Conservation (phyloP, 2,113 vertebrate genomes). For the Otus sunia region DNA sequence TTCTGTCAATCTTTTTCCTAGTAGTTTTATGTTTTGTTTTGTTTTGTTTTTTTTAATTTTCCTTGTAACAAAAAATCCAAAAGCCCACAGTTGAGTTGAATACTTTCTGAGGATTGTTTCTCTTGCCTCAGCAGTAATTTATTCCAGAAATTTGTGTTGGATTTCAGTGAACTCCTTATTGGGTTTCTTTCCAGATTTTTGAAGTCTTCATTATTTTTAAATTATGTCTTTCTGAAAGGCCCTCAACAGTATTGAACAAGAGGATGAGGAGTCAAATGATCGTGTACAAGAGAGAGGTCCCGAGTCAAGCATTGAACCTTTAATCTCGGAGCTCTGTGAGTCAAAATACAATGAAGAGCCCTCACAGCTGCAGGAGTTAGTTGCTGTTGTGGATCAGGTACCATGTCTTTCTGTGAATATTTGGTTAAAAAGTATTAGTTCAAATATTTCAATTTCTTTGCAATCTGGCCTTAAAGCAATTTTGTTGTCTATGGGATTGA, state of each 20-base stretch:
- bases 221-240: conserved; percentile 71
- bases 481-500: background rate
- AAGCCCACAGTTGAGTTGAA: background rate
- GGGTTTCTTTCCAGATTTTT: background rate
- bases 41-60: background rate
- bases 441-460: background rate
- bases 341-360: conserved; percentile 73
- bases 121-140: background rate
- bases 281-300: background rate
- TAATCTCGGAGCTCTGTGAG: conserved; percentile 44
- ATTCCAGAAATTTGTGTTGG: background rate
- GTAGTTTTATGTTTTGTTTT: background rate
- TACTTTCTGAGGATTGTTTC: background rate
- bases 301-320: conserved; percentile 33
- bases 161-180: background rate
- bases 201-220: background rate
- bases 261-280: conserved; percentile 45
- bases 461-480: background rate
- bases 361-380: conserved; percentile 83
- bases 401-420: background rate
- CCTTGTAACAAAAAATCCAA: background rate
- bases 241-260: conserved; percentile 86
- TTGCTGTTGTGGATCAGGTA: conserved; percentile 90
- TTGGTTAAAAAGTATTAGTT: background rate
- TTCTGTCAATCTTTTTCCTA: background rate